These are phyloP conservation scores for Pachyuromys duprasi DNA, from an alignment of 2,797 vertebrate genomes.

Conservation along the genomic window DNA sequence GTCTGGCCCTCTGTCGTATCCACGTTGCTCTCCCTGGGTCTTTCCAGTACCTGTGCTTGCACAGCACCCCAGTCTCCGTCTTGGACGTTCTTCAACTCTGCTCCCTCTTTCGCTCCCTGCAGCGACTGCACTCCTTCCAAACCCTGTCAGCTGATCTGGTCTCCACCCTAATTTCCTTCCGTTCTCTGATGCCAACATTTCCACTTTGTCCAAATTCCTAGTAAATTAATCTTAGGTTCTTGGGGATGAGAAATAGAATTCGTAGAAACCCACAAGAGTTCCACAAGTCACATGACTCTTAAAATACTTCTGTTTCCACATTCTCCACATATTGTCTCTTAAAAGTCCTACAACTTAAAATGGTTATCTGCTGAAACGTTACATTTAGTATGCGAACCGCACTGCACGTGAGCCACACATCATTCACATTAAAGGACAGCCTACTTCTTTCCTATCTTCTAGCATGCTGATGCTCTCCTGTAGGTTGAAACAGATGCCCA, in stretches of 20 bases:
- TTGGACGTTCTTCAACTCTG: neutral
- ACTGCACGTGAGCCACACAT: neutral
- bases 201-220: neutral
- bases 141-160: neutral
- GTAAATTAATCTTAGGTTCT: neutral
- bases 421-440: neutral
- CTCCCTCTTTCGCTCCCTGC: neutral
- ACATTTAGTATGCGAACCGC: neutral
- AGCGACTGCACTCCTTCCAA: neutral
- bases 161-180: neutral
- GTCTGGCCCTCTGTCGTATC: neutral
- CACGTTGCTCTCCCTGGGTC: neutral
- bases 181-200: neutral
- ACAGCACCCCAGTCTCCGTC: neutral
- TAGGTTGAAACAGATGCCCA: neutral
- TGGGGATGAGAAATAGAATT: neutral
- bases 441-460: neutral
- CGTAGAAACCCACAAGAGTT: neutral
- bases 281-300: neutral
- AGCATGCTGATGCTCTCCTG: neutral
- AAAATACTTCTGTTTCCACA: neutral
- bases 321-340: neutral
- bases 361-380: neutral
- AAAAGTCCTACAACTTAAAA: neutral
- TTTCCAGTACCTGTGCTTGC: neutral